A percentile compares a stretch with the other conserved stretches of the same genome.
Evolutionary conservation across 2,113 vertebrate genomes (phyloP).

Genomic region (Agapornis roseicollis): DNA sequence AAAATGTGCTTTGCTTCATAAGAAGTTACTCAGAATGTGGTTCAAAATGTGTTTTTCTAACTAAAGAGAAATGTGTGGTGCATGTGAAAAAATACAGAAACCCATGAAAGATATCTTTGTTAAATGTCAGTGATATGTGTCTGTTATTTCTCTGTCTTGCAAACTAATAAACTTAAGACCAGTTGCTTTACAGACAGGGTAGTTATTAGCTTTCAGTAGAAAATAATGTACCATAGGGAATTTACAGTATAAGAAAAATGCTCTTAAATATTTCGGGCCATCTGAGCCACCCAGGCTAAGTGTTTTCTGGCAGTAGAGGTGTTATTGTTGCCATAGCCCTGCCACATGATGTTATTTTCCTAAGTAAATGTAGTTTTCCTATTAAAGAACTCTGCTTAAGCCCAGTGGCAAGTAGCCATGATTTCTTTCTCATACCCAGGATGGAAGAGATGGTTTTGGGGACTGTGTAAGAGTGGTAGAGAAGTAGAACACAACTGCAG

Average conservation of each 20-base stretch:
- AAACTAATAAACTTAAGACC: constrained; percentile 66
- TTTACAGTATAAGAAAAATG: constrained; percentile 42
- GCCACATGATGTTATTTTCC: constrained; percentile 59
- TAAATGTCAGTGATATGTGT: constrained; percentile 55
- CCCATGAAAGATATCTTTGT: constrained; percentile 67
- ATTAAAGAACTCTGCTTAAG: constrained; percentile 29
- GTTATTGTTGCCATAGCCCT: constrained; percentile 61
- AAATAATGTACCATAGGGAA: constrained; percentile 62
- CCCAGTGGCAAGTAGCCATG: background rate
- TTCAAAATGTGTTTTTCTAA: constrained; percentile 50
- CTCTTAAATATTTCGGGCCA: constrained; percentile 58
- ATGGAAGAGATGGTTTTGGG: background rate
- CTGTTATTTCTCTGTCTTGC: constrained; percentile 66
- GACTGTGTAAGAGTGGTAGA: background rate
- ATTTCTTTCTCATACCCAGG: background rate
- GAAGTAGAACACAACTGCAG: background rate
- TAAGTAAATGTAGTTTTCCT: constrained; percentile 19
- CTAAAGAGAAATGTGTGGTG: constrained; percentile 33
- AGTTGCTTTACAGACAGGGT: constrained; percentile 56
- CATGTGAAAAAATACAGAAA: constrained; percentile 43
- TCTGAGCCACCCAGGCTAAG: constrained; percentile 59
- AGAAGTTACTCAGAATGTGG: constrained; percentile 30
- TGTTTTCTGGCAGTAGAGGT: constrained; percentile 64
- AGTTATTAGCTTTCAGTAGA: constrained; percentile 52
- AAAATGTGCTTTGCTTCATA: constrained; percentile 18